Conservation (phyloP, 2,113 vertebrate genomes). For the Semicossyphus pulcher region DNA sequence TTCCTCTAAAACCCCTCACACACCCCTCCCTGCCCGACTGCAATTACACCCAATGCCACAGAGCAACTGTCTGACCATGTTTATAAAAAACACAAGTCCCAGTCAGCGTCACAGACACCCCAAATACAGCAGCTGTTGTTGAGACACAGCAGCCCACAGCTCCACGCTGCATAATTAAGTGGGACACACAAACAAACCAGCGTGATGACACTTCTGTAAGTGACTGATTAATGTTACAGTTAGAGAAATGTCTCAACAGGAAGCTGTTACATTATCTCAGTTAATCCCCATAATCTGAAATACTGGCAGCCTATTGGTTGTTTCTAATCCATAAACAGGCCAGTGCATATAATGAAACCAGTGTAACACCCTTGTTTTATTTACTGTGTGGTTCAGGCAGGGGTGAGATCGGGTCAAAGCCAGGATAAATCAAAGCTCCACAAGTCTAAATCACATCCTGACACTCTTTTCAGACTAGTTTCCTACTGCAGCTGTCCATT, state of each 20-base stretch:
- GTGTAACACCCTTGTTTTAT: neutral
- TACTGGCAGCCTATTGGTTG: neutral
- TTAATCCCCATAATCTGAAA: too few relatives aligned
- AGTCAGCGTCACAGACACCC: constrained; percentile 33
- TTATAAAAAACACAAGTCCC: constrained; percentile 33
- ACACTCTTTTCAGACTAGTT: neutral
- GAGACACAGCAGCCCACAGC: constrained; percentile 42
- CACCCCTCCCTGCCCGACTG: constrained; percentile 49
- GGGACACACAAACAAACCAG: constrained; percentile 47
- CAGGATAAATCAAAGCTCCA: constrained; percentile 3
- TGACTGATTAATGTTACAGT: constrained; percentile 13
- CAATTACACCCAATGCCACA: constrained; percentile 63
- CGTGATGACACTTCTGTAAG: constrained; percentile 21
- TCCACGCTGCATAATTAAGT: constrained; percentile 52
- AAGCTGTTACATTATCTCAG: too few relatives aligned
- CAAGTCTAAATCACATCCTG: constrained; percentile 17
- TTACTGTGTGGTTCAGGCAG: constrained; percentile 14
- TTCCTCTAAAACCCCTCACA: constrained; percentile 64
- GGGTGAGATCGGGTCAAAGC: constrained; percentile 1
- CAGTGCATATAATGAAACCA: neutral
- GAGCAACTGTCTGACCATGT: constrained; percentile 65
- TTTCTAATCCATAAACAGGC: neutral
- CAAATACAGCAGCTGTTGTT: constrained; percentile 66
- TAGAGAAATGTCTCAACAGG: neutral
- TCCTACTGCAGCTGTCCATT: neutral